Conservation (phyloP, 1,140 invertebrate species). For the Eupeodes corollae region DNA sequence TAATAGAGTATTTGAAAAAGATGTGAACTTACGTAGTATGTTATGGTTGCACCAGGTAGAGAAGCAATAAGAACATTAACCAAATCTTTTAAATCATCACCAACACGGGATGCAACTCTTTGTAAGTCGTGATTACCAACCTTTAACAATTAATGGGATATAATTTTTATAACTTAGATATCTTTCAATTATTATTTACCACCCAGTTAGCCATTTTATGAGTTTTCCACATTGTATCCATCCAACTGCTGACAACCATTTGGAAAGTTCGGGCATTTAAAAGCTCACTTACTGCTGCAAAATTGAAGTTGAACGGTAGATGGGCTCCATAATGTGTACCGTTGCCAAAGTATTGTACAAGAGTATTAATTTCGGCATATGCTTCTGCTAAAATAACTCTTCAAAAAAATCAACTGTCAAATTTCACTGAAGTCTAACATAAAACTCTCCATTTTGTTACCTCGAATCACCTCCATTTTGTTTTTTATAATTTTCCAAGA, state of each 20-base stretch:
- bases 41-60: slow-evolving; percentile 52
- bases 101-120: slow-evolving; percentile 51
- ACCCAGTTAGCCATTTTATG: slow-evolving; percentile 42
- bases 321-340: slow-evolving; percentile 45
- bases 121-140: slow-evolving; percentile 58
- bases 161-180: neutral
- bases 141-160: slow-evolving; percentile 20
- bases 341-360: slow-evolving; percentile 51
- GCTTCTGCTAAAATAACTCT: slow-evolving; percentile 56
- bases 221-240: slow-evolving; percentile 42
- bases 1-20: slow-evolving; percentile 43
- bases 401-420: neutral
- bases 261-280: slow-evolving; percentile 44
- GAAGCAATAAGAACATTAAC: slow-evolving; percentile 50
- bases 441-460: neutral
- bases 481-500: slow-evolving; percentile 44
- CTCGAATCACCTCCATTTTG: slow-evolving; percentile 32
- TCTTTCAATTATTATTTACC: slow-evolving; percentile 23
- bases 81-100: slow-evolving; percentile 50
- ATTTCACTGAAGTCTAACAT: neutral
- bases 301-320: slow-evolving; percentile 53
- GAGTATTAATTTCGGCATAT: slow-evolving; percentile 41
- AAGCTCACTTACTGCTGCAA: slow-evolving; percentile 42
- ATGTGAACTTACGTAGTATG: slow-evolving; percentile 50
- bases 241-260: slow-evolving; percentile 42